Percentiles rank a stretch among this genome's conserved stretches.
These are phyloP conservation scores for Asbolus verrucosus DNA, from an alignment of 1,140 invertebrate genomes.

Conservation along the genomic window DNA sequence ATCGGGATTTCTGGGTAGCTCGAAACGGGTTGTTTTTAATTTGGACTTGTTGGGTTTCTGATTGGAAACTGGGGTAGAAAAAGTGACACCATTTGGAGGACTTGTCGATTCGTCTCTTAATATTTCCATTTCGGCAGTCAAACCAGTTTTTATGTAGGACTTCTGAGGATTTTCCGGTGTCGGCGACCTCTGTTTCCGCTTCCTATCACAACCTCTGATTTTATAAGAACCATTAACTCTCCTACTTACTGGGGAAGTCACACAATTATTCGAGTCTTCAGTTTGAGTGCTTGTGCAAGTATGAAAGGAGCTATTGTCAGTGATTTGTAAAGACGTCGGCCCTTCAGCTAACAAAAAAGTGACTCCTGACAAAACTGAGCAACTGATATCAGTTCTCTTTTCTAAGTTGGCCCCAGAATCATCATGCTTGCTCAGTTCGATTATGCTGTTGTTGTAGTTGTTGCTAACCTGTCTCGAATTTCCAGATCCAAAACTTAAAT, in stretches of 20 bases:
- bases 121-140: conserved; percentile 64
- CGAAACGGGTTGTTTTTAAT: conserved; percentile 73
- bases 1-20: conserved; percentile 64
- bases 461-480: conserved; percentile 57
- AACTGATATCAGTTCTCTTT: not conserved
- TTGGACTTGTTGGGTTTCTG: conserved; percentile 65
- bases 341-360: conserved; percentile 67
- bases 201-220: conserved; percentile 54
- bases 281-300: conserved; percentile 56
- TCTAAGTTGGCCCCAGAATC: conserved; percentile 6
- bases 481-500: conserved; percentile 88
- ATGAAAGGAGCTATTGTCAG: conserved; percentile 60
- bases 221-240: conserved; percentile 57
- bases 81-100: conserved; percentile 71
- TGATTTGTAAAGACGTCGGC: conserved; percentile 55
- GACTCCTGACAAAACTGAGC: conserved; percentile 65
- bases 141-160: conserved; percentile 59
- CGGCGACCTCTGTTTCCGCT: conserved; percentile 61
- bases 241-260: conserved; percentile 67
- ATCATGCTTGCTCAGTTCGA: conserved; percentile 33
- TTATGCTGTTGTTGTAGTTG: too few species aligned
- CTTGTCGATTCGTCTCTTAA: conserved; percentile 57
- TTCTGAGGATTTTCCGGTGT: conserved; percentile 57
- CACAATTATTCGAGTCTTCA: conserved; percentile 44
- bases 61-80: conserved; percentile 80